Base-by-base conservation (phyloP, 2,113 vertebrate genomes). In the Nothocercus julius region DNA sequence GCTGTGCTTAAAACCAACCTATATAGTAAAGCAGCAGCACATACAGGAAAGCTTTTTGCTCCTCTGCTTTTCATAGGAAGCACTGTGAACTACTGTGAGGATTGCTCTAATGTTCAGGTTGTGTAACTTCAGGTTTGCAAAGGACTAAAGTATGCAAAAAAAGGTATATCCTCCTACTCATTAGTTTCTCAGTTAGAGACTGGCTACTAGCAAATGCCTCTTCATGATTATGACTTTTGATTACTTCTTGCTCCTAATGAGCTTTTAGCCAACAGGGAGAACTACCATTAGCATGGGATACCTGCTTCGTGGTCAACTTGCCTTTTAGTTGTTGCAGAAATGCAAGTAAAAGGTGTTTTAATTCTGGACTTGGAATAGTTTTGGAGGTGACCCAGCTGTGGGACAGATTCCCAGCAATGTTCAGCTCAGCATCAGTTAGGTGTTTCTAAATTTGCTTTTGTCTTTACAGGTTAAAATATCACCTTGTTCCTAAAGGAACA, bases 231-330 rank as follows among this genome's bases (percentile, higher is more conserved):
- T 11, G 91, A 75, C 21, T 89, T 64, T 12, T 63, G 13, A 61
- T 59, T 96, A 92, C 87, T 92, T 97, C 95, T 91, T 95, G 85
- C 85, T 54, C 53, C 53, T 79, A 9, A 94, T 92, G 78, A 93
- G 75, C 47, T 90, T 87, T 70, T 94, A 93, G 70, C 94, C 72
- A 86, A 58, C 80, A 93, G 45, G 58, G 93, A 54, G 78, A 97
- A 83, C 73, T 95, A 82, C 14, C 68, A 56, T 3, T 87, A 91
- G 93, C 63, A 76, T 44, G 42, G 8, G 28, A 67, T 72, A 92
- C 83, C 89, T 82, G 77, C 64, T 82, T 84, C 38, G 42, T 0
- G 15, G 66, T 70, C 30, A 70, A 36, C 20, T 72, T 4, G 0
- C 15, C 19, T 89, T 88, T 82, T 84, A 87, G 63, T 42, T 90